These are phyloP conservation scores for Microtus oregoni DNA, from an alignment of 2,113 vertebrate species.

Conservation along the genomic window DNA sequence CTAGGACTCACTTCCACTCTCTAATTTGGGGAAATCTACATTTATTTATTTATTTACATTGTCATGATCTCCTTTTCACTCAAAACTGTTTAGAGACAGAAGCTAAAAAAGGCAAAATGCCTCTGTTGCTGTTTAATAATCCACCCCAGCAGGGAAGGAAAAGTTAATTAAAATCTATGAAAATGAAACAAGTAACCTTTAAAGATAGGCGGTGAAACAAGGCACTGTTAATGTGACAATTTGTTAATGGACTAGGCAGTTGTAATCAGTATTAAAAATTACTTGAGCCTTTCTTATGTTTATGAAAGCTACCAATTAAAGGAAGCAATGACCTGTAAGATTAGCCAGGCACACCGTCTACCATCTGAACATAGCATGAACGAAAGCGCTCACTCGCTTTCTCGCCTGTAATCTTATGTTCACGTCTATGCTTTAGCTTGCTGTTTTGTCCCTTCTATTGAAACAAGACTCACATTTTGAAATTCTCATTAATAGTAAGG, in stretches of 20 bases:
- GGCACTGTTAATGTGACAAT: slow-evolving; percentile 66
- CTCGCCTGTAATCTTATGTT: slow-evolving; percentile 41
- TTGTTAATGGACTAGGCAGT: slow-evolving; percentile 79
- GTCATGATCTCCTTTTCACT: background rate
- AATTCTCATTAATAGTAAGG: slow-evolving; percentile 62
- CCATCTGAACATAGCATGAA: slow-evolving; percentile 61
- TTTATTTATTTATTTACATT: background rate
- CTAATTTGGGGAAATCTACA: background rate
- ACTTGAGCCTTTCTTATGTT: slow-evolving; percentile 75
- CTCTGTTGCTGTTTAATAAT: slow-evolving; percentile 62
- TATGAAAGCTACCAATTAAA: slow-evolving; percentile 80
- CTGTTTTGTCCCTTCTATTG: slow-evolving; percentile 53
- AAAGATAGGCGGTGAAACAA: slow-evolving; percentile 68
- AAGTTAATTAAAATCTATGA: slow-evolving; percentile 80
- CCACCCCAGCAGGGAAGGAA: slow-evolving; percentile 36
- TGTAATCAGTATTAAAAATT: slow-evolving; percentile 82
- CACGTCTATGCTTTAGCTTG: slow-evolving; percentile 52
- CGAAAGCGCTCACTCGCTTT: slow-evolving; percentile 56
- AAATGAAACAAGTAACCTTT: slow-evolving; percentile 75
- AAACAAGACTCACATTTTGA: slow-evolving; percentile 70
- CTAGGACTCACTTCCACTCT: slow-evolving; percentile 23
- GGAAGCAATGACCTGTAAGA: slow-evolving; percentile 71
- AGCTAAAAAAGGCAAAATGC: slow-evolving; percentile 40
- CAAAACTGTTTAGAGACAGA: slow-evolving; percentile 50
- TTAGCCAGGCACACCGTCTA: slow-evolving; percentile 74